Evolutionary conservation across 2,888 invertebrate genomes (phyloP), one percentile per base, ranked within the genome.

Genomic region (Dynastes hyllus): DNA sequence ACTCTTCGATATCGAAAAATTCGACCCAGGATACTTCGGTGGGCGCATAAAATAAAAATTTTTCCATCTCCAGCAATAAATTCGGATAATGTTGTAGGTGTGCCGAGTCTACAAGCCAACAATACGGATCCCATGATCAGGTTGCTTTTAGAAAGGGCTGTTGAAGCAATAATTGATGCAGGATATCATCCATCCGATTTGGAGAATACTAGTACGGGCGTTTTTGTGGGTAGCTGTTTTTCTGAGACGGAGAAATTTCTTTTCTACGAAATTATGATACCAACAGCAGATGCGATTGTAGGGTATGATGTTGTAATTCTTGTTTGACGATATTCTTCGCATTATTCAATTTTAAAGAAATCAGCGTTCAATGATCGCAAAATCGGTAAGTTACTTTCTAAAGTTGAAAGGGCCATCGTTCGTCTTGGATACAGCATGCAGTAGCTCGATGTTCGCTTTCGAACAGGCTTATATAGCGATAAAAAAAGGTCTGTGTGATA

Each of bases 341-440:
- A 11, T 1, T 27, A 3, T 32, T 45, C n/a, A 4, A 67, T 51
- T 67, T 32, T 13, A 13, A 87, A 92, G 98, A 53, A 96, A 96
- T 88, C 94, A 95, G 83, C 92, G 96, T 80, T 95, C 97, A 4
- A 97, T 98, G 96, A 92, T 97, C 86, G 95, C 97, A 13, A 97
- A 98, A 89, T 92, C 97, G 76, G 92, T 98, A 81, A 97, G 97
- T 0, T 97, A 95, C 88, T 94, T 94, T 89, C 92, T 98, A 80
- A 97, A 97, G 32, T 91, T 96, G 22, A 94, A 94, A 84, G 97
- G 98, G 0, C 98, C 98, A 0, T 97, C 97, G 4, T 96, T 94
- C 89, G 92, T 95, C 0, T 91, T 97, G 8, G 98, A 98, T 89
- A 97, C 98, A 0, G 98, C 98, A 0, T 98, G 98, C 88, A 97